Evolutionary conservation across 2,888 invertebrate genomes (phyloP), one percentile per base, ranked within the genome.

Genomic region (Eudasyphora cyanicolor): DNA sequence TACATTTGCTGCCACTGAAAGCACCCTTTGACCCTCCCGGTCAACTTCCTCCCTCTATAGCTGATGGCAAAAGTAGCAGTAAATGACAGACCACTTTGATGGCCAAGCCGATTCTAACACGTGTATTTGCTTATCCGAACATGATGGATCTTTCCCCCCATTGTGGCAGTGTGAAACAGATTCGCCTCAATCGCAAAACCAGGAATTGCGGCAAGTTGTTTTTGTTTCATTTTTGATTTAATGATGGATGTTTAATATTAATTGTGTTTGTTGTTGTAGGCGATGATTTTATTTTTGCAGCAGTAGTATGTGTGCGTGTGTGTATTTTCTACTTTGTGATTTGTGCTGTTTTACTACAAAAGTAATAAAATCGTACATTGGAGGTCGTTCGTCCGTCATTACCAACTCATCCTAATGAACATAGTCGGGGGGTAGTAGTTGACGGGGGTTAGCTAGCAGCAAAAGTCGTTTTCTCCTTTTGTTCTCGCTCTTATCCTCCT

Each of bases 221-320:
- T 45, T 45, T 8, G 8, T 32, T 32, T 45, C n/a, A 14, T n/a
- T 60, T 45, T 29, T 38, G 64, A 64, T 64, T 64, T 64, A 64
- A 64, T 64, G 64, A 64, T 64, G 35, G 19, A 64, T 64, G 62
- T 62, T 62, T 62, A 35, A 32, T 17, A 62, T 62, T 62, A 62
- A 38, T 35, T 64, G 35, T 45, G 45, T 19, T 35, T 38, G 35
- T 35, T 8, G 32, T 19, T 64, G 17, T 29, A n/a, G 17, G 21
- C 24, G 4, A 7, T 49, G 10, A 49, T 49, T 24, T 27, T 57
- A 12, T 64, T 51, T 19, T 3, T 19, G 35, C 38, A 12, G 19
- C 12, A n/a, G 27, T 12, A 14, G 3, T 51, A 17, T 51, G 17
- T 32, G 32, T 32, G 32, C 24, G 12, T 60, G 12, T 21, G 54